Base-by-base conservation (phyloP, 2,797 vertebrate genomes). In the Podarcis lilfordi region DNA sequence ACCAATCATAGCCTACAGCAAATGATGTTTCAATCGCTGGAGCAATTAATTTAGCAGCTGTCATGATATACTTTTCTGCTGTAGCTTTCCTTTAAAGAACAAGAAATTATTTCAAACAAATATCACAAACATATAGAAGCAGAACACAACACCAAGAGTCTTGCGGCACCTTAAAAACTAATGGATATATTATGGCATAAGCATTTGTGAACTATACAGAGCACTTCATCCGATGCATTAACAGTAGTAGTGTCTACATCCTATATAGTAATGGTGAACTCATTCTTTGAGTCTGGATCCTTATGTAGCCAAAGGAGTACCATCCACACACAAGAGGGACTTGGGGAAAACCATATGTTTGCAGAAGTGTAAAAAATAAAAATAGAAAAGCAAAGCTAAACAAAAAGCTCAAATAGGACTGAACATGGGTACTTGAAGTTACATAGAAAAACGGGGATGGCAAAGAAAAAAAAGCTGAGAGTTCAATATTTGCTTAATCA, bases 51-150 rank as follows among this genome's bases (percentile, higher is more conserved):
- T 99, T 99, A 91, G 99, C 99, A 89, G 98, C 97, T 0, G 98
- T 98, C 99, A 99, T 99, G 90, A 99, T 99, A 93, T 97, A 99
- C 94, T 98, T 99, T 96, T 99, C 99, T 89, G 98, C 98, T 96
- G 97, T 96, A 72, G 96, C 95, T 96, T 99, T 99, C 92, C 99
- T 99, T 88, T 37, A 91, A 86, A 50, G 66, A 5, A 75, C 23
- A 29, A 76, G 72, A 80, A 64, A 40, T 13, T 13, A 21, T 0
- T 43, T 71, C 64, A 11, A 85, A 72, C 19, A 40, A 3, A 68
- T 4, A 84, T 4, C 79, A 84, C 13, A 68, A 13, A 45, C 0
- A 82, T 0, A 0, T 8, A 40, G 85, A 1, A 3, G 32, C 80
- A 84, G 32, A 72, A 72, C 9, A 9, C 2, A 75, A 45, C 21